Evolutionary conservation across 2,113 vertebrate species (phyloP).

Genomic region (Apistogramma diplotaenia): DNA sequence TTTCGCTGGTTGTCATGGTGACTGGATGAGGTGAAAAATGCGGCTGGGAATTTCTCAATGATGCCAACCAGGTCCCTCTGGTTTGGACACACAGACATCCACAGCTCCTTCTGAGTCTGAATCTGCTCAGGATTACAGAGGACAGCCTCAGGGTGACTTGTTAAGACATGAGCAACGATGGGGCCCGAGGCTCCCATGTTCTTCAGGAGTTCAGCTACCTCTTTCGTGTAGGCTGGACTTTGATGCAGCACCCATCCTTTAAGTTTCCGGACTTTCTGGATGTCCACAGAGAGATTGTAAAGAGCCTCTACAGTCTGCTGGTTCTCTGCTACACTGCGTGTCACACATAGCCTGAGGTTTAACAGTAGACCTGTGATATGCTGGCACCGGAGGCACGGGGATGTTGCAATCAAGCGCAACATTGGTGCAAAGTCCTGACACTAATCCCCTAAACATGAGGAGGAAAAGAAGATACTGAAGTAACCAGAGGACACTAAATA

Average conservation of each 20-base stretch:
- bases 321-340: conserved; percentile 76
- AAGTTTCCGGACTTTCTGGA: conserved; percentile 84
- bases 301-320: conserved; percentile 79
- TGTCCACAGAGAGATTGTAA: conserved; percentile 80
- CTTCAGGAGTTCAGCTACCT: conserved; percentile 79
- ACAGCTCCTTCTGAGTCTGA: conserved; percentile 80
- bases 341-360: conserved; percentile 35
- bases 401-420: conserved; percentile 59
- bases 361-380: neutral
- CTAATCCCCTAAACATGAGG: neutral
- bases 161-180: conserved; percentile 80
- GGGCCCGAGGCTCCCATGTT: conserved; percentile 80
- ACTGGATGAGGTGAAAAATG: conserved; percentile 84
- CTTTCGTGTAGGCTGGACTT: conserved; percentile 78
- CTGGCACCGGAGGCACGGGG: conserved; percentile 57
- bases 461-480: conserved; percentile 1
- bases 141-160: conserved; percentile 85
- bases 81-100: conserved; percentile 84
- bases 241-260: conserved; percentile 88
- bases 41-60: conserved; percentile 90
- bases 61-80: conserved; percentile 82
- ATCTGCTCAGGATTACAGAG: conserved; percentile 81
- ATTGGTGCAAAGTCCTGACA: conserved; percentile 51
- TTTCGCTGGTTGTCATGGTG: conserved; percentile 80
- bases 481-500: neutral